phyloP scores from a whole-genome alignment of 1,140 invertebrate species.

The Drosophila tsacasi region DNA sequence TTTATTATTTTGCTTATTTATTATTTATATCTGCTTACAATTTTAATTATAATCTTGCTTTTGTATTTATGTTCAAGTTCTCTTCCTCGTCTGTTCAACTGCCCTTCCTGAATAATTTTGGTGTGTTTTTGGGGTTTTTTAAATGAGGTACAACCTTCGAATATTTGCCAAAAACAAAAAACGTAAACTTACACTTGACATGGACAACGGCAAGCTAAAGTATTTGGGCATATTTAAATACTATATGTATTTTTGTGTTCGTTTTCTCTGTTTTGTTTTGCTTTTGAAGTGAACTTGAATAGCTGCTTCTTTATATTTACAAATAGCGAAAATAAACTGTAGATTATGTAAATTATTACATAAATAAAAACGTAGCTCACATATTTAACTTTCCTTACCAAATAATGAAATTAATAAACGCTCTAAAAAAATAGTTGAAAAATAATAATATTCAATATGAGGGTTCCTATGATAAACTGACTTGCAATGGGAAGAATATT shows the following conservation, averaged over 20 bases:
- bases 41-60: background rate
- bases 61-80: background rate
- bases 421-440: background rate
- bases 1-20: background rate
- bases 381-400: background rate
- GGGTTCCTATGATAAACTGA: constrained; percentile 11
- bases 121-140: constrained; percentile 14
- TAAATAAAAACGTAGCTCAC: background rate
- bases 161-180: constrained; percentile 41
- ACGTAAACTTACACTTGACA: constrained; percentile 63
- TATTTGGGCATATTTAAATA: constrained; percentile 39
- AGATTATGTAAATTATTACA: constrained; percentile 10
- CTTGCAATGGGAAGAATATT: constrained; percentile 9
- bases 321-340: background rate
- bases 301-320: constrained; percentile 4
- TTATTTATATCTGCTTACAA: background rate
- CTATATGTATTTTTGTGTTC: constrained; percentile 27
- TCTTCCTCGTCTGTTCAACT: constrained; percentile 45
- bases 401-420: constrained; percentile 5
- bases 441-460: constrained; percentile 32
- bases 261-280: constrained; percentile 30
- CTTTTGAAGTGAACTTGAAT: constrained; percentile 28
- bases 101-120: constrained; percentile 56
- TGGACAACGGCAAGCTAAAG: constrained; percentile 22
- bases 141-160: constrained; percentile 56